Percentiles rank a stretch among this genome's conserved stretches.
Conservation (phyloP, 2,888 invertebrate genomes). For the Dolomedes plantarius region DNA sequence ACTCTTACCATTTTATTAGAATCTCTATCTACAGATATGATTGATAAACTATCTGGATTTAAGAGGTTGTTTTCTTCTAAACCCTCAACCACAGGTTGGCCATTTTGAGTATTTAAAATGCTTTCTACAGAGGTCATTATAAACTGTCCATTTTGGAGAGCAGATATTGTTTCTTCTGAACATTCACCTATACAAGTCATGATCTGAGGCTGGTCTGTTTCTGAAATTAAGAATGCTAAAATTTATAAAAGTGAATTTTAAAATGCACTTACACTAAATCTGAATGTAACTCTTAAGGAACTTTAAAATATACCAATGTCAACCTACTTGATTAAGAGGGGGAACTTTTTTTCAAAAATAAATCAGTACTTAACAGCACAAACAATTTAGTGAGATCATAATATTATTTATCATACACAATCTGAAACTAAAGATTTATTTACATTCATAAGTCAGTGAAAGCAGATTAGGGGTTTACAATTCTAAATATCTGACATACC, state of each 20-base stretch:
- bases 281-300: neutral
- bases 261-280: neutral
- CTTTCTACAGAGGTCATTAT: slow-evolving; percentile 31
- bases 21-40: slow-evolving; percentile 26
- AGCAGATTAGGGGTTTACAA: too few species aligned
- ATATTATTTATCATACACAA: too few species aligned
- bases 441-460: too few species aligned
- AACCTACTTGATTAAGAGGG: too few species aligned
- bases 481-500: too few species aligned
- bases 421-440: too few species aligned
- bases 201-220: slow-evolving; percentile 8
- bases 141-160: slow-evolving; percentile 30
- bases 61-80: slow-evolving; percentile 27
- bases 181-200: slow-evolving; percentile 10
- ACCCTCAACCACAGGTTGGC: slow-evolving; percentile 39
- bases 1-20: slow-evolving; percentile 36
- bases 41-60: slow-evolving; percentile 29
- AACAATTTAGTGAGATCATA: too few species aligned
- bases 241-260: neutral
- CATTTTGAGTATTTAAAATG: slow-evolving; percentile 21
- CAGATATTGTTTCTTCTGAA: slow-evolving; percentile 21
- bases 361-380: too few species aligned
- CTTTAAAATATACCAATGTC: too few species aligned
- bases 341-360: too few species aligned
- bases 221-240: slow-evolving; percentile 5